Evolutionary conservation across 2,797 vertebrate species (phyloP).

Genomic region (Chaenodraco wilsoni): DNA sequence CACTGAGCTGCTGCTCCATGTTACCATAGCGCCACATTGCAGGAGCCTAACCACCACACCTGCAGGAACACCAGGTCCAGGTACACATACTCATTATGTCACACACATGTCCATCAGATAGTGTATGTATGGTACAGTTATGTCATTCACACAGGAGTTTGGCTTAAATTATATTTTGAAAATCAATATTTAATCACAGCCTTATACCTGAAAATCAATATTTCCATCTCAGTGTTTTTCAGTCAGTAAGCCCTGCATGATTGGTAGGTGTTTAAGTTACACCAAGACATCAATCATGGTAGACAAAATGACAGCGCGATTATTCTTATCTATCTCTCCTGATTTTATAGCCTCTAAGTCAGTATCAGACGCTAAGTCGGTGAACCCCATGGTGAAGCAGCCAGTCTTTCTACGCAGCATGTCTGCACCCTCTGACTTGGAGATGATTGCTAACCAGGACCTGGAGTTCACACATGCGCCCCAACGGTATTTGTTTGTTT

Average conservation of each 20-base stretch:
- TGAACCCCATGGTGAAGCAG: constrained; percentile 91
- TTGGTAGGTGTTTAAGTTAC: not conserved
- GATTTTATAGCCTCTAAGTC: constrained; percentile 90
- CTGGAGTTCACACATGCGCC: constrained; percentile 92
- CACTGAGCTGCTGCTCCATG: constrained; percentile 93
- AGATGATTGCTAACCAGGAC: constrained; percentile 98
- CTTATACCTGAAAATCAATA: constrained; percentile 1
- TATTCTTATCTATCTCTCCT: constrained; percentile 1
- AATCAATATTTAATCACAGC: not conserved
- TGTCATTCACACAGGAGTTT: not conserved
- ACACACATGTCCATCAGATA: not conserved
- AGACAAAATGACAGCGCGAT: constrained; percentile 2
- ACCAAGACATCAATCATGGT: not conserved
- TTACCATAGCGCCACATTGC: constrained; percentile 96
- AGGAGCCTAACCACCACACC: constrained; percentile 92
- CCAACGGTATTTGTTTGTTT: constrained; percentile 83
- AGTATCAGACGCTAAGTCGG: constrained; percentile 92
- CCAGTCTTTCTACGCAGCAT: constrained; percentile 98
- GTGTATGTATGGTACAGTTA: not conserved
- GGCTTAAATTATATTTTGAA: not conserved
- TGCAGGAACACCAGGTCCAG: constrained; percentile 90
- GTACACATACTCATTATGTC: constrained; percentile 29
- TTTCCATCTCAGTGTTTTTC: not conserved
- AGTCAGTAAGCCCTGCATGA: not conserved
- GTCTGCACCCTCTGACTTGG: constrained; percentile 97